Base-by-base conservation (phyloP, 2,888 invertebrate species). In the Gisinianus flammeolus region DNA sequence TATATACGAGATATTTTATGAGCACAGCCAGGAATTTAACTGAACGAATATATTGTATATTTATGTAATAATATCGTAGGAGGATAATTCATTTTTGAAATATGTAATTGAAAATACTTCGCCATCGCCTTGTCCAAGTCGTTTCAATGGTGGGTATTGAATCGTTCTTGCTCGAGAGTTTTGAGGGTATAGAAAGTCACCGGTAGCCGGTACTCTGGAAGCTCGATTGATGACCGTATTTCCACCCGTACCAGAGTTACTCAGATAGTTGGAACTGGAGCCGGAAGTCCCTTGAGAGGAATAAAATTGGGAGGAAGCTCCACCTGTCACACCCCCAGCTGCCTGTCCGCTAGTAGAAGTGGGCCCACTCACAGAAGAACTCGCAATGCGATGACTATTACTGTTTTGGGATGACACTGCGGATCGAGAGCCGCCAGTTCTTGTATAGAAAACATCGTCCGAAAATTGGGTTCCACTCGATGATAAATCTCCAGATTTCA, bases 401-500 rank as follows among this genome's bases (percentile, higher is more conserved):
- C 58, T 31, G n/a, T n/a, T 62, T 16, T 58, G 33, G 6, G 58
- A 24, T 10, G 70, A 44, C 22, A 69, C 35, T 22, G 70, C 12
- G 2, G 58, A 35, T 6, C 76, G 31, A 26, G 76, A 76, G 16
- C 76, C 76, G 67, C 76, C 76, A 24, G 78, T 67, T 19, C 80
- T 24, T n/a, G 81, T 78, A 73, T 83, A 83, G 54, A 79, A 71
- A 31, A 79, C 12, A 52, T 84, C 83, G 31, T 81, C 81, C 19
- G 79, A 72, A 64, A 79, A 75, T 74, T 78, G 74, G 19, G 83
- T 76, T 83, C 85, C 86, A 82, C 84, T 72, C 0, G 79, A 64
- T 12, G 62, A 44, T 19, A 75, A 66, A 71, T 83, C 84, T 26
- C 85, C 85, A 62, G 85, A 85, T 79, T 83, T 85, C 19, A 85